Percentiles rank a stretch among this genome's conserved stretches.
phyloP scores from a whole-genome alignment of 2,113 vertebrate genomes.

The Egretta garzetta region DNA sequence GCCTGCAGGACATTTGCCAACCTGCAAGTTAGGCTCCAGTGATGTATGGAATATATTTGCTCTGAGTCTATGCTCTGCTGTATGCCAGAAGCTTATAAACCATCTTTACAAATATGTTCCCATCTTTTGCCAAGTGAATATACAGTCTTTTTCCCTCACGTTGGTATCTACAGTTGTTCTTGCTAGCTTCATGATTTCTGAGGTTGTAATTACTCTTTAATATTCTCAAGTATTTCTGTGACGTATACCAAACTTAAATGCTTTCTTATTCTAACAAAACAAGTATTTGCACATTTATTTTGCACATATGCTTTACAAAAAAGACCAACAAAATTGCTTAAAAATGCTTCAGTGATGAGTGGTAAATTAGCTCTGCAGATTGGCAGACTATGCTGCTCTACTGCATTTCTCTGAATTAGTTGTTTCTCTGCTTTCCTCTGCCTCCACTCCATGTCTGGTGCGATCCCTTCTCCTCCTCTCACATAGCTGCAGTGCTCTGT shows the following conservation, averaged over 20 bases:
- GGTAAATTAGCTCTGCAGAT: background rate
- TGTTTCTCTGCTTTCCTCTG: background rate
- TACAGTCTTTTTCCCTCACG: slow-evolving; percentile 51
- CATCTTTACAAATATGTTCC: slow-evolving; percentile 66
- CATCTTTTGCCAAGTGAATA: slow-evolving; percentile 52
- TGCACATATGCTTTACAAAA: background rate
- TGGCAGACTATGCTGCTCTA: background rate
- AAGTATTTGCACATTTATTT: background rate
- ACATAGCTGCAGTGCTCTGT: background rate
- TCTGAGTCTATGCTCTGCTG: slow-evolving; percentile 19
- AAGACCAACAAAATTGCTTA: background rate
- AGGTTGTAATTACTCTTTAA: background rate
- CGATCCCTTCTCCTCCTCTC: background rate
- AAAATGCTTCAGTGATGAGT: background rate
- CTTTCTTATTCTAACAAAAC: background rate
- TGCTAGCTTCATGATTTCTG: background rate
- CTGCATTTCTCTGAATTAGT: background rate
- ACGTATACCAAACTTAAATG: background rate
- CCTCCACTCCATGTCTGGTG: background rate
- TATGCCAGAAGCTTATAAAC: slow-evolving; percentile 55
- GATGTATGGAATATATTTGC: slow-evolving; percentile 65
- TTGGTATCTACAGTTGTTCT: slow-evolving; percentile 34
- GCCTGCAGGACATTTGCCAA: slow-evolving; percentile 45
- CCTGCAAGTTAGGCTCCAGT: slow-evolving; percentile 20
- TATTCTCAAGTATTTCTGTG: background rate